phyloP scores from a whole-genome alignment of 1,140 invertebrate species.

The Spodoptera litura region DNA sequence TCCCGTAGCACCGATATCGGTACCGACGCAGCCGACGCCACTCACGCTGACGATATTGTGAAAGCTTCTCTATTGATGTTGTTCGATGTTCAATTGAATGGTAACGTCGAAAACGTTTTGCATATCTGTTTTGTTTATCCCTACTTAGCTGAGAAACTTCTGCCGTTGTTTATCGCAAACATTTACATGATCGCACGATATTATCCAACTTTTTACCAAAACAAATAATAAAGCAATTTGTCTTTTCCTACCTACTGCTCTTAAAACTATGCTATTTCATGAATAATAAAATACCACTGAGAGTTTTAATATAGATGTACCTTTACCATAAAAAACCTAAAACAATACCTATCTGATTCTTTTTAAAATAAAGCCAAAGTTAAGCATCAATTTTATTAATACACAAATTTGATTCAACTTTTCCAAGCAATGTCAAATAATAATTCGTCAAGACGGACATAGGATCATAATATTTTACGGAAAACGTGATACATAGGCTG shows the following conservation, averaged over 20 bases:
- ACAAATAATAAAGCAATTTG: constrained; percentile 27
- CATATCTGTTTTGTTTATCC: constrained; percentile 32
- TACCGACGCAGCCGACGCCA: constrained; percentile 24
- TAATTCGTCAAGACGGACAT: background rate
- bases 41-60: constrained; percentile 53
- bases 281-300: background rate
- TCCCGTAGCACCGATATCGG: constrained; percentile 31
- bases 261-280: background rate
- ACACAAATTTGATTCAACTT: background rate
- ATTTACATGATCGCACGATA: constrained; percentile 12
- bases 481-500: constrained; percentile 48
- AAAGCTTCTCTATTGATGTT: constrained; percentile 51
- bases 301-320: background rate
- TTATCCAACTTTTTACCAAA: constrained; percentile 33
- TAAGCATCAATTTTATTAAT: background rate
- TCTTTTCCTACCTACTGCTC: background rate
- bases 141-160: constrained; percentile 2
- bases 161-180: constrained; percentile 19
- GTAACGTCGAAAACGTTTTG: constrained; percentile 25
- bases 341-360: background rate
- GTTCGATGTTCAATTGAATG: constrained; percentile 29
- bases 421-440: constrained; percentile 11
- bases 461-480: constrained; percentile 34
- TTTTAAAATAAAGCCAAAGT: background rate
- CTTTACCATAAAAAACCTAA: background rate